Evolutionary conservation across 2,888 invertebrate genomes (phyloP).

Genomic region (Synanthedon formicaeformis): DNA sequence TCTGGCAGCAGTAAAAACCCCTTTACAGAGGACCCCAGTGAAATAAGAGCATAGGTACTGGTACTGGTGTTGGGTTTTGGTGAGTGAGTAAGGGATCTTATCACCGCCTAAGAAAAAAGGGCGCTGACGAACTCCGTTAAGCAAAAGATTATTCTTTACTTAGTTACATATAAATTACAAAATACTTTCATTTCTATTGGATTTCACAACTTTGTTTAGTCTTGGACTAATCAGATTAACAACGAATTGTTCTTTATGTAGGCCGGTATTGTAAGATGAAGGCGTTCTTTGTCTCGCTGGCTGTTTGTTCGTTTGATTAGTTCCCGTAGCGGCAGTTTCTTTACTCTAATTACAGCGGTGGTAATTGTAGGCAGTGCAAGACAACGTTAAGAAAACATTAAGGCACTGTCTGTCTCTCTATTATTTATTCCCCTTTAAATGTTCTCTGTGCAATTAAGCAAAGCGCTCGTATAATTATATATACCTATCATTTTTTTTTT

Average conservation of each 20-base stretch:
- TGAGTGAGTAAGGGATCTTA: too few relatives aligned
- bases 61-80: too few relatives aligned
- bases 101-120: too few relatives aligned
- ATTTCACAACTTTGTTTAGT: constrained; percentile 34
- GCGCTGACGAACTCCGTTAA: neutral
- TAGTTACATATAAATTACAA: neutral
- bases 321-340: constrained; percentile 25
- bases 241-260: constrained; percentile 30
- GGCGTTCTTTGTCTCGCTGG: constrained; percentile 46
- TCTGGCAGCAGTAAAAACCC: too few relatives aligned
- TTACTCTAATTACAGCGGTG: constrained; percentile 39
- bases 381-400: neutral
- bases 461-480: too few relatives aligned
- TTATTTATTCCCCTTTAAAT: too few relatives aligned
- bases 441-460: too few relatives aligned
- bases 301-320: constrained; percentile 55
- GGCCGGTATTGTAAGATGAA: constrained; percentile 56
- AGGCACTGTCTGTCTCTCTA: constrained; percentile 12
- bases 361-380: constrained; percentile 23
- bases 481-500: too few relatives aligned
- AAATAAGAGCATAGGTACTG: too few relatives aligned
- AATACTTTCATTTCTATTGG: constrained; percentile 20
- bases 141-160: neutral
- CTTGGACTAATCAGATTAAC: constrained; percentile 45
- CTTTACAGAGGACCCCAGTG: too few relatives aligned